A percentile compares a stretch with the other conserved stretches of the same genome.
phyloP scores from a whole-genome alignment of 1,140 invertebrate species.

The Camponotus vicinus region DNA sequence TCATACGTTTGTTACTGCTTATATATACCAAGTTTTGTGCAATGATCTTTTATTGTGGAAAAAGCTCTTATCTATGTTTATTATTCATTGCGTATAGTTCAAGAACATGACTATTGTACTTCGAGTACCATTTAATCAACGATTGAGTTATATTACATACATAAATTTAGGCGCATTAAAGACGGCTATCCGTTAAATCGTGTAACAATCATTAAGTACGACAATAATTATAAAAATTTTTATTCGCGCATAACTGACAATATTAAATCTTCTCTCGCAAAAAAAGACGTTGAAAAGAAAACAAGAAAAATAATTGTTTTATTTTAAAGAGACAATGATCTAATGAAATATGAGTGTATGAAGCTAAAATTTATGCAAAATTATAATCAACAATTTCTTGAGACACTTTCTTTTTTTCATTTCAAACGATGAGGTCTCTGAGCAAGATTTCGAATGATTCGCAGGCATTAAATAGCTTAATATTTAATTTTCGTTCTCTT shows the following conservation, averaged over 20 bases:
- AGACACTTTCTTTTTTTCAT: constrained; percentile 56
- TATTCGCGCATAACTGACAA: constrained; percentile 1
- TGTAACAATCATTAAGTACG: constrained; percentile 22
- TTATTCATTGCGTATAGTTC: not conserved
- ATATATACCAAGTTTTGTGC: not conserved
- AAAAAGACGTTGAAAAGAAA: not conserved
- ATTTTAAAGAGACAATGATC: constrained; percentile 14
- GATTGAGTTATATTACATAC: not conserved
- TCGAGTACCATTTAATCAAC: not conserved
- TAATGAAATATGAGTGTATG: constrained; percentile 31
- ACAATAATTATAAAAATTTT: constrained; percentile 19
- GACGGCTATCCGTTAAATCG: not conserved
- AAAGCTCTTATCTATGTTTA: not conserved
- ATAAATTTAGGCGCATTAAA: constrained; percentile 5
- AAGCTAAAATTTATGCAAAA: constrained; percentile 53
- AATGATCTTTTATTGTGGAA: constrained; percentile 1
- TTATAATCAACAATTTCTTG: constrained; percentile 59
- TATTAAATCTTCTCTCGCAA: not conserved
- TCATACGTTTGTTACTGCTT: constrained; percentile 6
- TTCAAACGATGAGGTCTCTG: constrained; percentile 63
- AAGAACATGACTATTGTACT: not conserved
- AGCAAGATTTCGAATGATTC: constrained; percentile 53
- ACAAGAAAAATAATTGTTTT: constrained; percentile 13
- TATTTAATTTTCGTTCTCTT: constrained; percentile 8
- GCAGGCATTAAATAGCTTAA: constrained; percentile 42